Base-by-base conservation (phyloP, 1,140 invertebrate species). In the Subanguina moxae region DNA sequence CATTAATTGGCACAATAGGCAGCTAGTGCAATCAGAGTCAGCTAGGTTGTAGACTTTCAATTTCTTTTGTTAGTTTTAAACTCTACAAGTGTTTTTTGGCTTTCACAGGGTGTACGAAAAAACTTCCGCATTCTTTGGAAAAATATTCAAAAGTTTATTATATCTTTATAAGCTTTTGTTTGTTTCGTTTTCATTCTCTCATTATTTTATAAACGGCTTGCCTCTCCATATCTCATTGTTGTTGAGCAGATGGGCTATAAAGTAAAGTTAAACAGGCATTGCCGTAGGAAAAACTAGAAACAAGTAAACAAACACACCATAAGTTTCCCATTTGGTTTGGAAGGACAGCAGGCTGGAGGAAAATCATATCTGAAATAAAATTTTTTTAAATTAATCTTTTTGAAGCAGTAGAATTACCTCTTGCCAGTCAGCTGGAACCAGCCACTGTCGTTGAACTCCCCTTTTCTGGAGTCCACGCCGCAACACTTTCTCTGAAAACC, bases 311-410 rank as follows among this genome's bases (percentile, higher is more conserved):
- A 52, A 52, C n/a, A 52, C 17, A 52, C 48, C 48, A 21, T 19
- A 7, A 52, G 23, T 52, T 52, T 52, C 11, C 80, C 80, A 56
- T 82, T 75, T 61, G 64, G 61, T 48, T 74, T 67, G 3, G 74
- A 64, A 7, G 80, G 81, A 64, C 80, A 82, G 64, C 80, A 82
- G 8, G 80, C 80, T n/a, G 80, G 80, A 13, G 80, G 80, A 38
- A 82, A 72, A 64, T 11, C 64, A 68, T 25, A 52, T 11, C 32
- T 38, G 11, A 38, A 38, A 21, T 52, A 25, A 21, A 15, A 7
- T 21, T 3, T 52, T 38, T 38, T 38, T 38, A 25, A 3, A 7
- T 52, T 21, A 5, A 7, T 77, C 63, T 65, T n/a, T n/a, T n/a
- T n/a, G n/a, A n/a, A n/a, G n/a, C n/a, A n/a, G n/a, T n/a, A n/a